These are phyloP conservation scores for Panagrolaimus sp. DNA, from an alignment of 1,140 invertebrate species.

Conservation along the genomic window DNA sequence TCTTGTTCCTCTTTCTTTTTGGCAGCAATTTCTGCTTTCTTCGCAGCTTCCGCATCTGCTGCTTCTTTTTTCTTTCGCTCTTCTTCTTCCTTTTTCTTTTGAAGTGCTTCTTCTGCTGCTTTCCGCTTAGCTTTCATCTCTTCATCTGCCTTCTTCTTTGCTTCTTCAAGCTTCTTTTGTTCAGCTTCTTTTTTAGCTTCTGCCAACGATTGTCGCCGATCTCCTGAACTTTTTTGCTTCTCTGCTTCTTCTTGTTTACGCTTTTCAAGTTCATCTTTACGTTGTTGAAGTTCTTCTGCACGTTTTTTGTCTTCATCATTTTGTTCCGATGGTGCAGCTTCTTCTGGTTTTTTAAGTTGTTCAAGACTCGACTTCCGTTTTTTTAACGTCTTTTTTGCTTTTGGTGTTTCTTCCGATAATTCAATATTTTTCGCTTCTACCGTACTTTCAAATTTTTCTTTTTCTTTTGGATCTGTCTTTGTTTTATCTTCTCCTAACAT, in stretches of 20 bases:
- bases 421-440: neutral
- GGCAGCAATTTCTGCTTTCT: slow-evolving; percentile 18
- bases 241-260: slow-evolving; percentile 7
- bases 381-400: slow-evolving; percentile 4
- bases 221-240: neutral
- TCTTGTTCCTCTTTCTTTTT: slow-evolving; percentile 12
- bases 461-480: neutral
- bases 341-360: slow-evolving; percentile 11
- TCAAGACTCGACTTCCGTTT: slow-evolving; percentile 15
- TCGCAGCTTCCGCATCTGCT: slow-evolving; percentile 19
- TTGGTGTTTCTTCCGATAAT: neutral
- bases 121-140: slow-evolving; percentile 17
- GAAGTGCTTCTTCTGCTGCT: slow-evolving; percentile 21
- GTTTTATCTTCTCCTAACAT: neutral
- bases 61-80: slow-evolving; percentile 18
- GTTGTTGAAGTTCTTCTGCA: neutral
- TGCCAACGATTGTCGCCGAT: neutral
- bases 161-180: slow-evolving; percentile 25
- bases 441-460: neutral
- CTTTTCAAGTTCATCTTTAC: slow-evolving; percentile 13
- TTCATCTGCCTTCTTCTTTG: slow-evolving; percentile 22
- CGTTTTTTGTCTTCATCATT: slow-evolving; percentile 15
- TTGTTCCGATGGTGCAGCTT: neutral
- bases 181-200: slow-evolving; percentile 16
- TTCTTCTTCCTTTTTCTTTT: slow-evolving; percentile 26